Evolutionary conservation across 2,797 vertebrate species (phyloP).

Genomic region (Cercopithecus neglectus): DNA sequence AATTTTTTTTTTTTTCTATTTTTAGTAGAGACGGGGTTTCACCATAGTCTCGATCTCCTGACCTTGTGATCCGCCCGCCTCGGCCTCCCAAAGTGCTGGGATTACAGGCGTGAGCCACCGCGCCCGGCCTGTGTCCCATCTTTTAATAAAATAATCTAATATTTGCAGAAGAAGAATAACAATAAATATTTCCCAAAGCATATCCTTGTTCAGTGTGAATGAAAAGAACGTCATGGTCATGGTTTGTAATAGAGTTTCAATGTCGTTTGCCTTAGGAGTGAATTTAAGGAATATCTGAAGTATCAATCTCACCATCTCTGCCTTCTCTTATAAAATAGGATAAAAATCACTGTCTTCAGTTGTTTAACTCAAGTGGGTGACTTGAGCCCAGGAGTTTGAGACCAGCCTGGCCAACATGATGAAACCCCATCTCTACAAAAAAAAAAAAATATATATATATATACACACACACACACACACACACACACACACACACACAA

Average conservation of each 20-base stretch:
- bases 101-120: no score
- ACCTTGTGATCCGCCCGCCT: no score
- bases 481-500: fast-evolving
- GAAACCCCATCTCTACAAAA: background rate
- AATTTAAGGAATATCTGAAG: background rate
- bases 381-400: background rate
- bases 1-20: no score
- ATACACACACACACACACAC: fast-evolving
- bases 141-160: background rate
- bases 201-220: background rate
- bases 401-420: background rate
- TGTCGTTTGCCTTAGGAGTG: background rate
- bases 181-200: background rate
- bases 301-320: background rate
- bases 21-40: no score
- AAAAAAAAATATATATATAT: no score
- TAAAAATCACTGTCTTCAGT: background rate
- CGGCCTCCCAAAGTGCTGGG: no score
- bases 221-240: background rate
- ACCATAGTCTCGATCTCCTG: no score
- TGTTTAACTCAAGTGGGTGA: background rate
- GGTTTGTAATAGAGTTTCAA: background rate
- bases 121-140: background rate
- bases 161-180: background rate
- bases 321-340: background rate